Conservation (phyloP, 2,113 vertebrate genomes). For the rabbit (Oryctolagus cuniculus) region mOryCun1.1 NC_091434.1:171605001-171605500, state of each 20-base stretch:
- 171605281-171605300: too few species aligned
- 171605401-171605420: background rate
- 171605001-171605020: background rate
- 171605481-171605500: too few species aligned
- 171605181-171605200: too few species aligned
- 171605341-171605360: background rate
- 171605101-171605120: background rate
- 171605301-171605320: too few species aligned
- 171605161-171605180: too few species aligned
- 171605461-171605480: too few species aligned
- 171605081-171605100: background rate
- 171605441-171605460: background rate
- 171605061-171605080: rapidly evolving
- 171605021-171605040: background rate
- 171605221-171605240: too few species aligned
- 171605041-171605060: background rate
- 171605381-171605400: rapidly evolving
- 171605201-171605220: too few species aligned
- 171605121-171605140: background rate
- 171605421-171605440: background rate
- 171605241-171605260: too few species aligned
- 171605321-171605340: background rate
- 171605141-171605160: too few species aligned
- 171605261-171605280: too few species aligned
- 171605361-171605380: background rate